These are phyloP conservation scores for Blastobasis adustella DNA, from an alignment of 2,888 invertebrate species.

Conservation along the genomic window DNA sequence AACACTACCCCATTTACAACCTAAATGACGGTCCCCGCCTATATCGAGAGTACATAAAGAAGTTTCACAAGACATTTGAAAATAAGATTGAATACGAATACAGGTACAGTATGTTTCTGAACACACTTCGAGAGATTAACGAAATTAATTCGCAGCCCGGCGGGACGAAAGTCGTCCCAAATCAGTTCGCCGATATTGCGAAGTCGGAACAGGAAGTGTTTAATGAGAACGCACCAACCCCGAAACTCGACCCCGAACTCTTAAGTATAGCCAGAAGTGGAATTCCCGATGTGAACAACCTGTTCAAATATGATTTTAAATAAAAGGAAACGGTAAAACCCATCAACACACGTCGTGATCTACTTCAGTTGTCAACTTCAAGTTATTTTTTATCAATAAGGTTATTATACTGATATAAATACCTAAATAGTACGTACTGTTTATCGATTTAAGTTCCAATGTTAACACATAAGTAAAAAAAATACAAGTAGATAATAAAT, in stretches of 20 bases:
- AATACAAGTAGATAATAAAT: too few relatives aligned
- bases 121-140: slow-evolving; percentile 38
- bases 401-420: too few relatives aligned
- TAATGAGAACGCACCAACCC: background rate
- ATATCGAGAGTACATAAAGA: slow-evolving; percentile 17
- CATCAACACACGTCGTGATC: too few relatives aligned
- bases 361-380: too few relatives aligned
- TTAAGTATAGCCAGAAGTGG: background rate
- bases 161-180: slow-evolving; percentile 29
- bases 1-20: slow-evolving; percentile 11
- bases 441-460: too few relatives aligned
- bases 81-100: slow-evolving; percentile 29
- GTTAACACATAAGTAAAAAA: too few relatives aligned
- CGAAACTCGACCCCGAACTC: background rate
- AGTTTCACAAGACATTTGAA: slow-evolving; percentile 27
- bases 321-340: too few relatives aligned
- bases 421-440: too few relatives aligned
- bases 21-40: slow-evolving; percentile 17
- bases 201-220: too few relatives aligned
- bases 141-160: slow-evolving; percentile 27
- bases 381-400: too few relatives aligned
- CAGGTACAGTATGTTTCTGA: slow-evolving; percentile 35
- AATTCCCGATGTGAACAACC: background rate
- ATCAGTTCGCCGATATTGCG: slow-evolving; percentile 40
- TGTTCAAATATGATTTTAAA: background rate